Percentiles rank a stretch among this genome's conserved stretches.
Conservation (phyloP, 2,797 vertebrate species). For the Semaprochilodus insignis region DNA sequence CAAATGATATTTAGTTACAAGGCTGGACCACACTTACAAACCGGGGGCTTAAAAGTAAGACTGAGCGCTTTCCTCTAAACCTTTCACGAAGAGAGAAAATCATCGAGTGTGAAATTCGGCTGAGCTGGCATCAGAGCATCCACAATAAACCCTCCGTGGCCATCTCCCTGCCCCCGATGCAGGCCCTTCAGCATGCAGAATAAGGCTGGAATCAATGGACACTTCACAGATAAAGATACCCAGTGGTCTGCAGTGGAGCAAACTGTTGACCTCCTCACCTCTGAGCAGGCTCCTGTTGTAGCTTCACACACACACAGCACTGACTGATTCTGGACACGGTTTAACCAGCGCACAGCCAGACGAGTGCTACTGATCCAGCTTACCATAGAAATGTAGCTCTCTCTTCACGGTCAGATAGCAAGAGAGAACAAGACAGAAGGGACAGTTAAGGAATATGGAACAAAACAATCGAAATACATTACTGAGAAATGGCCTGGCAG, state of each 20-base stretch:
- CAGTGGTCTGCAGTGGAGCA: constrained; percentile 57
- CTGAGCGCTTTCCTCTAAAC: constrained; percentile 26
- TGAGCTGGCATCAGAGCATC: constrained; percentile 64
- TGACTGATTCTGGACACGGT: constrained; percentile 85
- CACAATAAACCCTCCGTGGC: constrained; percentile 51
- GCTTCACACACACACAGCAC: constrained; percentile 84
- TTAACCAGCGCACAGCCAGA: constrained; percentile 83
- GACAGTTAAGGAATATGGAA: not conserved
- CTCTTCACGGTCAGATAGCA: constrained; percentile 68
- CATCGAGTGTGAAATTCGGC: constrained; percentile 32
- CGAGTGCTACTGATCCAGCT: constrained; percentile 84
- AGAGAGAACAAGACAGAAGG: constrained; percentile 2
- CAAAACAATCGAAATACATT: not conserved
- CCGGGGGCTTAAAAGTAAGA: constrained; percentile 18
- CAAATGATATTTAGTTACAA: constrained; percentile 39
- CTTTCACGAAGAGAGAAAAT: constrained; percentile 8
- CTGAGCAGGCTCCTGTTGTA: constrained; percentile 83
- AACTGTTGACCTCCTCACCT: constrained; percentile 74
- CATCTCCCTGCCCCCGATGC: not conserved
- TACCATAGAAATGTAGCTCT: constrained; percentile 85
- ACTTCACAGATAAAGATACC: constrained; percentile 36
- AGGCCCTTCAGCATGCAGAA: constrained; percentile 55
- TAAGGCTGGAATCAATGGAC: constrained; percentile 60
- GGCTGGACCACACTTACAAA: constrained; percentile 23
- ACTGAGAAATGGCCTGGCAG: not conserved